Base-by-base conservation (phyloP, 2,113 vertebrate species). In the Tachysurus vachellii region DNA sequence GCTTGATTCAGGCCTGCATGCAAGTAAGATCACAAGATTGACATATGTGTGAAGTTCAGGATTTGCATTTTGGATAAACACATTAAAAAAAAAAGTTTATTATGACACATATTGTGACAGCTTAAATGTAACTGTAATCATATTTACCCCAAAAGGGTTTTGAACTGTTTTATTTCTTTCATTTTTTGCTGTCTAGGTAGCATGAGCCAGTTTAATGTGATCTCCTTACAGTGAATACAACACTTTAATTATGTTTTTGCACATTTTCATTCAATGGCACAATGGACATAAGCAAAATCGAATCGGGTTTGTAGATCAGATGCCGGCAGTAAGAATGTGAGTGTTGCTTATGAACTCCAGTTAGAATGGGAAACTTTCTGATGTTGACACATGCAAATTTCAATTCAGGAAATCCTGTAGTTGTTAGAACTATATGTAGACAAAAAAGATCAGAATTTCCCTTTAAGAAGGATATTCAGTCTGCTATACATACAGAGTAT, bases 1-100 rank as follows among this genome's bases (percentile, higher is more conserved):
- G 47, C 88, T 61, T 47, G 94, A 88, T 28, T 96, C 95, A 56
- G 86, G 80, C 90, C 94, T 97, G 89, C 66, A 47, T 16, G 80
- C 56, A 79, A 59, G 71, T 26, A 77, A 57, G 17, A 86, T 59
- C 62, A 59, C 9, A 47, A 70, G 23, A 70, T 42, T 57, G 54
- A 36, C 50, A 61, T 61, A 9, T 54, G 70, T 80, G 28, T 57
- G 50, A 53, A 5, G 5, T 28, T 36, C 53, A 11, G 79, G 79
- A 19, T 36, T 36, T 36, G 36, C 36, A 36, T 36, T 36, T 36
- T 36, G 36, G 36, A 36, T 36, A 36, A 36, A 36, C 36, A 36
- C 36, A 36, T 36, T 36, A 36, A 36, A 36, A 36, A 36, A 36
- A 36, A 36, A 36, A 36, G 36, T 36, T 36, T 36, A 50, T 50